Conservation (phyloP, 2,888 invertebrate genomes). For the Latrodectus hesperus region DNA sequence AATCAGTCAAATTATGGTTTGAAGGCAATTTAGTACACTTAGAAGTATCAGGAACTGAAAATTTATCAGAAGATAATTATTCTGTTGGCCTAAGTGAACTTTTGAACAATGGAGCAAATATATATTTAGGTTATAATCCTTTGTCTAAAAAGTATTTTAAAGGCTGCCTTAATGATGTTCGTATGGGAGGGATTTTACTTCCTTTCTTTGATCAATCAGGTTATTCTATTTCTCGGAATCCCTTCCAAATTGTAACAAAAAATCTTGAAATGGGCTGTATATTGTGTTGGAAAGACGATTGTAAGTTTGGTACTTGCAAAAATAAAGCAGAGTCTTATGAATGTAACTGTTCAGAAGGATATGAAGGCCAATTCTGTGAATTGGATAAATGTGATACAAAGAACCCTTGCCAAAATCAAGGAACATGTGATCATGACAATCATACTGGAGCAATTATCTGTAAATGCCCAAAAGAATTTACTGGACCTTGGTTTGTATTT, state of each 20-base stretch:
- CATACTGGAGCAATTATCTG: constrained; percentile 18
- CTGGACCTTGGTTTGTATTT: constrained; percentile 47
- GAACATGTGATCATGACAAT: constrained; percentile 80
- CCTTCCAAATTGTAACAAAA: constrained; percentile 24
- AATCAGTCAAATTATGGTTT: constrained; percentile 54
- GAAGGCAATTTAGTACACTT: constrained; percentile 50
- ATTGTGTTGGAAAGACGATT: constrained; percentile 87
- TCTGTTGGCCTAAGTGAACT: constrained; percentile 36
- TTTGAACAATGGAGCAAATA: constrained; percentile 46
- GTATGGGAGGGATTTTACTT: constrained; percentile 86
- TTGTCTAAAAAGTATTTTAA: constrained; percentile 19
- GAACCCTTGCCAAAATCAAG: constrained; percentile 82
- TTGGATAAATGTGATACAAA: constrained; percentile 72
- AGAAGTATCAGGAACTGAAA: constrained; percentile 38
- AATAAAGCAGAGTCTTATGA: constrained; percentile 81
- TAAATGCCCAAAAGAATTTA: constrained; percentile 39
- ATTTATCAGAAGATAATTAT: constrained; percentile 56
- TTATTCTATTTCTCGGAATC: constrained; percentile 75
- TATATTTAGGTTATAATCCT: constrained; percentile 56
- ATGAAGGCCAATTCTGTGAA: constrained; percentile 55
- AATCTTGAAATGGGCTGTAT: constrained; percentile 78
- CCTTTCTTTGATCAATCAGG: constrained; percentile 88
- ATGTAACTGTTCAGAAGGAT: constrained; percentile 81
- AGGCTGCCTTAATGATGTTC: constrained; percentile 91
- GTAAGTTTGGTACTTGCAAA: constrained; percentile 82